A percentile compares a stretch with the other conserved stretches of the same genome.
These are phyloP conservation scores for Tenualosa ilisha DNA, from an alignment of 2,797 vertebrate species.

Conservation along the genomic window DNA sequence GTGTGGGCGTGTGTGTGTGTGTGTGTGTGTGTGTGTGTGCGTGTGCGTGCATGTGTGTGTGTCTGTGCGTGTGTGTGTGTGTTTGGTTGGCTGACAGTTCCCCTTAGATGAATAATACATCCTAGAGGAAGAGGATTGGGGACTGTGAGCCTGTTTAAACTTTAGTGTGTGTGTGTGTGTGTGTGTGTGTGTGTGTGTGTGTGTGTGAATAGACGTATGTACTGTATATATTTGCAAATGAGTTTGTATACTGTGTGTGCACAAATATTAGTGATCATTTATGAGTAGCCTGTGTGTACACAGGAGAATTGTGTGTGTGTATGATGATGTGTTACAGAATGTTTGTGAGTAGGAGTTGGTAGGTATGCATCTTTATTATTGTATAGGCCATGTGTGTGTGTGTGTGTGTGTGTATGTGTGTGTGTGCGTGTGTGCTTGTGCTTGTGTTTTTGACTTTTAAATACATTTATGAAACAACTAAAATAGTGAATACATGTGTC, in stretches of 20 bases:
- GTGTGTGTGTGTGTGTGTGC: conserved; percentile 28
- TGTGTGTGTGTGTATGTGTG: no score
- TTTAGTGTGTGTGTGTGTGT: not conserved
- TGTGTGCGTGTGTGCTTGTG: no score
- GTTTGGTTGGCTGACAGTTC: conserved; percentile 3
- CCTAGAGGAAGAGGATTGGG: not conserved
- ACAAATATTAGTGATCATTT: not conserved
- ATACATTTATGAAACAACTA: no score
- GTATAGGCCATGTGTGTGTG: no score
- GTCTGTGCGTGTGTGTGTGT: conserved; percentile 1
- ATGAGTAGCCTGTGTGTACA: not conserved
- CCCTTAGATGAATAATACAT: conserved; percentile 9
- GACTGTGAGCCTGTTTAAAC: not conserved
- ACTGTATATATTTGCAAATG: not conserved
- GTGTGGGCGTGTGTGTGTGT: not conserved
- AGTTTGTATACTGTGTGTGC: not conserved
- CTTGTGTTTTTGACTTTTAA: no score
- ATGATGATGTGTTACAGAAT: not conserved
- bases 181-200: no score
- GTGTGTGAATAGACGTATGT: not conserved
- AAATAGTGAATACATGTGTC: no score
- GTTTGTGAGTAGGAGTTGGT: no score
- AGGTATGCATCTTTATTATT: no score
- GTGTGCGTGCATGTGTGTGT: conserved; percentile 23
- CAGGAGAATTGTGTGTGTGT: not conserved